Base-by-base conservation (phyloP, 2,113 vertebrate species). In the Pterocles gutturalis region DNA sequence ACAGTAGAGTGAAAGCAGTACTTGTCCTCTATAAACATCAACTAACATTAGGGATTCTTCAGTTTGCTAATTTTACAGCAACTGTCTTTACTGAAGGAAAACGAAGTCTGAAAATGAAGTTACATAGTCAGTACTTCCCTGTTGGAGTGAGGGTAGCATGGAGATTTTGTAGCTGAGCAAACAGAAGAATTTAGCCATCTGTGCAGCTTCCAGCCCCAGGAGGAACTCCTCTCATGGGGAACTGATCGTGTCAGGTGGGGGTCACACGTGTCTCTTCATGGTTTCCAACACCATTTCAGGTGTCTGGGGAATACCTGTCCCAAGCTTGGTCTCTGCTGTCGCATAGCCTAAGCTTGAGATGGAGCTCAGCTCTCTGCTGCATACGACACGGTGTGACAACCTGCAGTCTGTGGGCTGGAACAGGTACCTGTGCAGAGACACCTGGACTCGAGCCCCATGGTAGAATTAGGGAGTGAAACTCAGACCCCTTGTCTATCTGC, bases 331-430 rank as follows among this genome's bases (percentile, higher is more conserved):
- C 45, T 48, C 67, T 66, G 49, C 41, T 78, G 31, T 55, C 16
- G 0, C 4, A 2, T 4, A 45, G 41, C 21, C 45, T 65, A 6
- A 67, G 10, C 13, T 73, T 71, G 11, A 89, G 18, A 21, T 64
- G n/a, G 33, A 70, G 31, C 18, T 69, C 29, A 57, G 34, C 49
- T 89, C 13, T 55, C 33, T 70, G 54, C n/a, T 41, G 17, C 0
- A 1, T 61, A 29, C 0, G 0, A 5, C 17, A 2, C 7, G 9
- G 8, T 0, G 1, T 57, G n/a, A 60, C 2, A 0, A 67, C n/a
- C 29, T 69, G 43, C 62, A 58, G 6, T 58, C 54, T 38, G 54
- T 29, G 31, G 26, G 26, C 13, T 57, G 60, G 8, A 53, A 51
- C 13, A 57, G 41, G 41, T 61, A 25, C 17, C 41, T 49, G 8